phyloP scores from a whole-genome alignment of 2,888 invertebrate species.

The Tethea ocularis region DNA sequence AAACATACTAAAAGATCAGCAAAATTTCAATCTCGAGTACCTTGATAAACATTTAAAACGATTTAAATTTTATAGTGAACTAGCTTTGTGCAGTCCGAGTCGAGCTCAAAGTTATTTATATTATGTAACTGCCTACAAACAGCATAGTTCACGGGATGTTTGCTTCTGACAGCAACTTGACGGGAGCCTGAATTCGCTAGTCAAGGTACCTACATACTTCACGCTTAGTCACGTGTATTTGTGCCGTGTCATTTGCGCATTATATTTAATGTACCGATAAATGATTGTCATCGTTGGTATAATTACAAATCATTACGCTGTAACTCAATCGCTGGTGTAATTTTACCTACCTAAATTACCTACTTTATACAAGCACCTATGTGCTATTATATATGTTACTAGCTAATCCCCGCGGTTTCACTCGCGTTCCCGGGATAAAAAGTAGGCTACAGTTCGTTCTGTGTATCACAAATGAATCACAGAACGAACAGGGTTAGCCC shows the following conservation, averaged over 20 bases:
- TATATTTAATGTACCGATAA: not conserved
- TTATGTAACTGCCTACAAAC: not conserved
- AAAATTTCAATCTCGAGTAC: not conserved
- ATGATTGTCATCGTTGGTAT: not conserved
- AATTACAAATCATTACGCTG: slow-evolving; percentile 7
- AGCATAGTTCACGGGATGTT: slow-evolving; percentile 1
- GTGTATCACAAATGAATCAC: no score
- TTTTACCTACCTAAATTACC: no score
- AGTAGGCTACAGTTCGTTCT: no score
- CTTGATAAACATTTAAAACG: not conserved
- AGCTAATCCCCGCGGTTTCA: no score
- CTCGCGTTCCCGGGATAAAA: no score
- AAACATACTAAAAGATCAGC: no score
- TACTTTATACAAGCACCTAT: no score
- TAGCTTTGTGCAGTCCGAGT: not conserved
- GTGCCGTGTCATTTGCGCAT: not conserved
- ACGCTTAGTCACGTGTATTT: not conserved
- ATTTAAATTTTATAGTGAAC: not conserved
- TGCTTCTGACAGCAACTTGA: not conserved
- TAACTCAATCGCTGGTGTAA: not conserved
- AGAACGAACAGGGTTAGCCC: no score
- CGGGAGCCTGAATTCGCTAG: not conserved
- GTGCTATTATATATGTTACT: no score
- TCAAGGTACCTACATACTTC: not conserved
- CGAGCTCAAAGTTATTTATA: not conserved